Evolutionary conservation across 2,113 vertebrate genomes (phyloP).

Genomic region (Probosciger aterrimus): DNA sequence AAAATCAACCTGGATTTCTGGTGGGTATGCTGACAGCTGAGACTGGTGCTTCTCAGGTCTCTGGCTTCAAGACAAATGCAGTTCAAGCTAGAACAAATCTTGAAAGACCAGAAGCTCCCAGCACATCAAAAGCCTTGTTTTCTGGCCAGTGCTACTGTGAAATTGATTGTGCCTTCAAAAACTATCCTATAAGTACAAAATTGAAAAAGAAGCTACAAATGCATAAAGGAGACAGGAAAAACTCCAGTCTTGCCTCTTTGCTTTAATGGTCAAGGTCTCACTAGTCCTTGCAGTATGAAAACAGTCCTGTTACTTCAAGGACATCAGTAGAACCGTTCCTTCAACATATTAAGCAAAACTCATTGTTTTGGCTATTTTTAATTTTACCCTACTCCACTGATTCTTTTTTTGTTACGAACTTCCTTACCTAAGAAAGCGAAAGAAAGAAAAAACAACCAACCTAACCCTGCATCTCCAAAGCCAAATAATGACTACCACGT

Average conservation of each 20-base stretch:
- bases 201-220: not conserved
- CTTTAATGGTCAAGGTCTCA: not conserved
- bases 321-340: not conserved
- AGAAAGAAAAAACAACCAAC: not conserved
- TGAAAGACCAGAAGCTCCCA: not conserved
- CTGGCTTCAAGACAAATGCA: not conserved
- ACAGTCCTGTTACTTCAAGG: not conserved
- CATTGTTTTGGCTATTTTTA: not conserved
- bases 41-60: not conserved
- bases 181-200: not conserved
- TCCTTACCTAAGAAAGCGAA: not conserved
- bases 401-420: not conserved
- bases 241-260: not conserved
- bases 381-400: not conserved
- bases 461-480: not conserved
- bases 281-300: not conserved
- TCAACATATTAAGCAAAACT: not conserved
- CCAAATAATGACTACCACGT: not conserved
- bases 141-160: not conserved
- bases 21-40: not conserved
- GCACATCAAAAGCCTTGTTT: not conserved
- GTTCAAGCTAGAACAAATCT: not conserved
- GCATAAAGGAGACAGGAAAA: not conserved
- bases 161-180: not conserved
- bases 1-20: not conserved